These are phyloP conservation scores for Ornithorhynchus anatinus DNA, from an alignment of 2,113 vertebrate species.

Conservation along the genomic window DNA sequence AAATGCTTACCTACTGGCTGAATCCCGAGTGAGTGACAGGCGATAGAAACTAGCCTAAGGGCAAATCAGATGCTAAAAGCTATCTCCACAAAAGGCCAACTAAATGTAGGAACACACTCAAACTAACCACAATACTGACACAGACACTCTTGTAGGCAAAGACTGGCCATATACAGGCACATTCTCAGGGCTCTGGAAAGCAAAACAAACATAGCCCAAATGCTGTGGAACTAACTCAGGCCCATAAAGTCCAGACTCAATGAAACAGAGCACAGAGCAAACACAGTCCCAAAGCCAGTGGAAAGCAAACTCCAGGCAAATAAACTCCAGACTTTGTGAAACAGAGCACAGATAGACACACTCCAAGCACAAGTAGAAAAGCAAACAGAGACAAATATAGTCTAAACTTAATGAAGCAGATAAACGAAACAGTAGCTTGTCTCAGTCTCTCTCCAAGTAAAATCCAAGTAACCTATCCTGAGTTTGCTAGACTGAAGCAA, in stretches of 20 bases:
- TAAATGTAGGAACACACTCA: background rate
- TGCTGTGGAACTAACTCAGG: conserved; percentile 47
- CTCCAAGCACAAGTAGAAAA: conserved; percentile 67
- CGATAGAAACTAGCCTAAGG: background rate
- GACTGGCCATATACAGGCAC: conserved; percentile 7
- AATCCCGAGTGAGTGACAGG: background rate
- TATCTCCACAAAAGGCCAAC: background rate
- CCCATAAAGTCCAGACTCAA: conserved; percentile 45
- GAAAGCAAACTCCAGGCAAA: conserved; percentile 64
- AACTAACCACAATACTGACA: background rate
- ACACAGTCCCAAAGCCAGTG: conserved; percentile 55
- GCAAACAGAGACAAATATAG: conserved; percentile 67
- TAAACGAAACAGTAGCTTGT: conserved; percentile 54
- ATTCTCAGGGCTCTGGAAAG: conserved; percentile 54
- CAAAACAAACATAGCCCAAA: conserved; percentile 60
- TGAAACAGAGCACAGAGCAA: conserved; percentile 61
- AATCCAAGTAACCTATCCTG: conserved; percentile 37
- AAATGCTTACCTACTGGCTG: background rate
- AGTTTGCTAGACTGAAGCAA: conserved; percentile 30
- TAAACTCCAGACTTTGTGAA: conserved; percentile 58
- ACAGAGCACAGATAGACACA: conserved; percentile 65
- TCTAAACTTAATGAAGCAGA: conserved; percentile 68
- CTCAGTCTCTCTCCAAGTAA: conserved; percentile 43
- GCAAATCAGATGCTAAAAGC: background rate
- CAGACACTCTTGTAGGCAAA: conserved; percentile 9